Percentiles rank a stretch among this genome's conserved stretches.
These are phyloP conservation scores for Gryllus longicercus DNA, from an alignment of 2,888 invertebrate species.

Conservation along the genomic window DNA sequence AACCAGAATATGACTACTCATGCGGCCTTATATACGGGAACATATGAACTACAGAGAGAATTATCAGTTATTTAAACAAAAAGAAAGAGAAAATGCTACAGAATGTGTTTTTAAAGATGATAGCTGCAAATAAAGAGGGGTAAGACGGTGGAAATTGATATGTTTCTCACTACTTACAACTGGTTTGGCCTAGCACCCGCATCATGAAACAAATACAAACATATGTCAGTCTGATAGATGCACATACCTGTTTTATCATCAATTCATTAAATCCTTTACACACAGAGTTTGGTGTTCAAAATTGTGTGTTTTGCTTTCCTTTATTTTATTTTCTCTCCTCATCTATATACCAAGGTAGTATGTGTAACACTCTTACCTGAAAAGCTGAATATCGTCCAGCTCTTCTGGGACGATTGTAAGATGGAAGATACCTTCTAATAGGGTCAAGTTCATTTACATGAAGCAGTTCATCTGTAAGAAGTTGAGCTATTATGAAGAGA, in stretches of 20 bases:
- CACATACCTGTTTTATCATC: neutral
- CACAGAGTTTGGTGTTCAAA: neutral
- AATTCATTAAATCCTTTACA: neutral
- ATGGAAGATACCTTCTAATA: conserved; percentile 89
- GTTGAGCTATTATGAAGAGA: conserved; percentile 87
- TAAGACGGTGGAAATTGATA: neutral
- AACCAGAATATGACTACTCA: neutral
- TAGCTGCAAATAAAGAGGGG: neutral
- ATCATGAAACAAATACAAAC: conserved; percentile 6
- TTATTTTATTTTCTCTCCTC: no score
- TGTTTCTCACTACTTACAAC: neutral
- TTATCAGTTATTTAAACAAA: neutral
- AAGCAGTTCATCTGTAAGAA: conserved; percentile 82
- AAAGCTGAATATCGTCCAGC: conserved; percentile 95
- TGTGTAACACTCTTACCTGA: conserved; percentile 63
- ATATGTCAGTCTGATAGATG: neutral
- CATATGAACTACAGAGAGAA: neutral
- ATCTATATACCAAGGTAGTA: no score
- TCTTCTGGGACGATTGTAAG: conserved; percentile 88
- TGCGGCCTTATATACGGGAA: no score
- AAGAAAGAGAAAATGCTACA: neutral
- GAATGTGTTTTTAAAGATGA: neutral
- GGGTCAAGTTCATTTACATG: conserved; percentile 96
- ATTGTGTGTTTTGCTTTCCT: no score
- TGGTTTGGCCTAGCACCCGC: neutral